Evolutionary conservation across 2,888 invertebrate genomes (phyloP).

Genomic region (Drosophila merina): DNA sequence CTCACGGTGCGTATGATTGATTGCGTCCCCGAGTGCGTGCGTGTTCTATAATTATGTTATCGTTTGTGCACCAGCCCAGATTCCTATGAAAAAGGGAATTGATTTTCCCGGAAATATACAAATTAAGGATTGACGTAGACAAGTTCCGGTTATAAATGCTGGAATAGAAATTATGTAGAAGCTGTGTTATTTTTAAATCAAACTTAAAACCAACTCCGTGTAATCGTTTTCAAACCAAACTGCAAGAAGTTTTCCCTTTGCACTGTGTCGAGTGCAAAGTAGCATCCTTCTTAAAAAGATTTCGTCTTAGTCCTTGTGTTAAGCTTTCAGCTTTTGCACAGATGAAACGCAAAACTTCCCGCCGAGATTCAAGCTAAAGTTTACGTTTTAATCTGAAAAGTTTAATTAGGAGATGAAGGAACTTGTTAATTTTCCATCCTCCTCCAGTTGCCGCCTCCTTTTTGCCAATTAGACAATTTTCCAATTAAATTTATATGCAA

Average conservation of each 20-base stretch:
- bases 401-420: conserved; percentile 38
- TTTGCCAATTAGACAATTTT: conserved; percentile 50
- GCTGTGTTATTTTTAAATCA: too few species aligned
- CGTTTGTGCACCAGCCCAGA: conserved; percentile 10
- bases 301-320: conserved; percentile 18
- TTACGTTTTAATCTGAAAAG: conserved; percentile 42
- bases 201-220: too few species aligned
- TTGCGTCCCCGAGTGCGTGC: conserved; percentile 36
- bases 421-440: conserved; percentile 27
- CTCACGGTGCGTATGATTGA: conserved; percentile 71
- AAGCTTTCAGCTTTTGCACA: background rate
- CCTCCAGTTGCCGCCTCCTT: too few species aligned
- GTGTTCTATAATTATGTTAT: conserved; percentile 59
- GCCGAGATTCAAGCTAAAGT: conserved; percentile 4
- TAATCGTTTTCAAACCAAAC: background rate
- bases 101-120: background rate
- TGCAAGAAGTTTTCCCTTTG: conserved; percentile 2
- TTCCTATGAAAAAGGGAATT: background rate
- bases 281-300: conserved; percentile 17
- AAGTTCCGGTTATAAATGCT: too few species aligned
- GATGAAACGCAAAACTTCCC: conserved; percentile 24
- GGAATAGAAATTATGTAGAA: too few species aligned
- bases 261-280: conserved; percentile 36
- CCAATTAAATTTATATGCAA: conserved; percentile 28
- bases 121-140: background rate